These are phyloP conservation scores for Drosophila ananassae DNA, from an alignment of 1,140 invertebrate genomes.

Conservation along the genomic window DNA sequence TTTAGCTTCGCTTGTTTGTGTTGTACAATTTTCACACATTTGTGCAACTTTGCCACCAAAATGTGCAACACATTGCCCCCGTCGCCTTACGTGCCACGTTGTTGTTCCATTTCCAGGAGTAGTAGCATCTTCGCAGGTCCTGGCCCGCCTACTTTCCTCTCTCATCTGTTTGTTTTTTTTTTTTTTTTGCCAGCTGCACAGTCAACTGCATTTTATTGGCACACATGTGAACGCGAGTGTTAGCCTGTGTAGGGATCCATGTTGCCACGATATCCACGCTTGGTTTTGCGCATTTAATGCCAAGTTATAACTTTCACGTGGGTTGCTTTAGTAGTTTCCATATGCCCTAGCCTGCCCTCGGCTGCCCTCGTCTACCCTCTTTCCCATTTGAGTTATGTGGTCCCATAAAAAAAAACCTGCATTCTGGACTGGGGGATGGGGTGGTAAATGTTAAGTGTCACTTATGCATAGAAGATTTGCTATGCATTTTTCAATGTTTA, in stretches of 20 bases:
- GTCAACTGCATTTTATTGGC: slow-evolving; percentile 76
- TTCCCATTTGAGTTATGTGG: slow-evolving; percentile 22
- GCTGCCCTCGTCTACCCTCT: neutral
- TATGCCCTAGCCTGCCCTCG: neutral
- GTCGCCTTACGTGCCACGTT: slow-evolving; percentile 41
- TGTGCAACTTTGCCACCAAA: slow-evolving; percentile 75
- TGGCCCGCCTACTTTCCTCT: slow-evolving; percentile 9
- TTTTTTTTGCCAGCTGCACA: slow-evolving; percentile 18
- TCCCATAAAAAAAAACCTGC: slow-evolving; percentile 53
- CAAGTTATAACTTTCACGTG: slow-evolving; percentile 75
- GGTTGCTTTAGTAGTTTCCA: slow-evolving; percentile 68
- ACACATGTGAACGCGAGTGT: slow-evolving; percentile 21
- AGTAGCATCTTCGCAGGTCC: slow-evolving; percentile 52
- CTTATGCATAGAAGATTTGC: slow-evolving; percentile 52
- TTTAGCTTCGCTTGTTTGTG: slow-evolving; percentile 53
- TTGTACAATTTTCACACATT: slow-evolving; percentile 74
- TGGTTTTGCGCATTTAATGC: slow-evolving; percentile 67
- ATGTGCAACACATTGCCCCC: slow-evolving; percentile 76
- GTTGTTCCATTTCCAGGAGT: slow-evolving; percentile 31
- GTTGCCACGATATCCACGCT: slow-evolving; percentile 60
- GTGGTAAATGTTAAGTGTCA: slow-evolving; percentile 26
- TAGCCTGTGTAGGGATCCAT: slow-evolving; percentile 41
- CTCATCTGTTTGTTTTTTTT: neutral
- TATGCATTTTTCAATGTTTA: slow-evolving; percentile 50
- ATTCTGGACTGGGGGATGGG: neutral